A percentile compares a stretch with the other conserved stretches of the same genome.
Evolutionary conservation across 1,140 invertebrate species (phyloP).

Genomic region (Dysdera silvatica): DNA sequence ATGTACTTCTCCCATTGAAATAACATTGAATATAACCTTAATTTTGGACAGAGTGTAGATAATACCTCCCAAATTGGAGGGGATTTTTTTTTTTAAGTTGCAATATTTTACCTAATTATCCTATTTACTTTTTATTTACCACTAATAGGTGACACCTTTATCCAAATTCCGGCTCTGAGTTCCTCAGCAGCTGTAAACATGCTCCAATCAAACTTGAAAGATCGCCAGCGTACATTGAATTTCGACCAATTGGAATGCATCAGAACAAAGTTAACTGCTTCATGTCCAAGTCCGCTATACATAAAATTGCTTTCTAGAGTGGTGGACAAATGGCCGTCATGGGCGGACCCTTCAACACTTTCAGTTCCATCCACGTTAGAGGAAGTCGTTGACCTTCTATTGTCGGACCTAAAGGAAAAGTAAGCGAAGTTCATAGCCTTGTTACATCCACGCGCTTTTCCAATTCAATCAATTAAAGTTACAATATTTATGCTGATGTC

Average conservation of each 20-base stretch:
- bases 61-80: too few species aligned
- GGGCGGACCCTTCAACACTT: neutral
- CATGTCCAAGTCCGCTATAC: slow-evolving; percentile 22
- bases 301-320: slow-evolving; percentile 22
- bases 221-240: slow-evolving; percentile 22
- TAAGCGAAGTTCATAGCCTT: too few species aligned
- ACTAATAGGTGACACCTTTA: slow-evolving; percentile 19
- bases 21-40: too few species aligned
- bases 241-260: slow-evolving; percentile 16
- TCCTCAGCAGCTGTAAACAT: slow-evolving; percentile 14
- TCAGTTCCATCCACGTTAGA: slow-evolving; percentile 7
- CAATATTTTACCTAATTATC: too few species aligned
- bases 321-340: slow-evolving; percentile 15
- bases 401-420: slow-evolving; percentile 29
- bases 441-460: too few species aligned
- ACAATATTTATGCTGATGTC: too few species aligned
- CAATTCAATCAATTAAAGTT: too few species aligned
- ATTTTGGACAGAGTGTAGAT: too few species aligned
- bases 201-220: slow-evolving; percentile 27
- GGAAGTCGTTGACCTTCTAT: slow-evolving; percentile 13
- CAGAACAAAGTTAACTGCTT: neutral
- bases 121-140: too few species aligned
- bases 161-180: slow-evolving; percentile 4
- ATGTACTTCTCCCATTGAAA: too few species aligned
- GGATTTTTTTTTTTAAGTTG: too few species aligned